Percentiles rank a stretch among this genome's conserved stretches.
Evolutionary conservation across 64 coral and sea anemone species (phyloP).

Genomic region (Catalaphyllia jardinei): DNA sequence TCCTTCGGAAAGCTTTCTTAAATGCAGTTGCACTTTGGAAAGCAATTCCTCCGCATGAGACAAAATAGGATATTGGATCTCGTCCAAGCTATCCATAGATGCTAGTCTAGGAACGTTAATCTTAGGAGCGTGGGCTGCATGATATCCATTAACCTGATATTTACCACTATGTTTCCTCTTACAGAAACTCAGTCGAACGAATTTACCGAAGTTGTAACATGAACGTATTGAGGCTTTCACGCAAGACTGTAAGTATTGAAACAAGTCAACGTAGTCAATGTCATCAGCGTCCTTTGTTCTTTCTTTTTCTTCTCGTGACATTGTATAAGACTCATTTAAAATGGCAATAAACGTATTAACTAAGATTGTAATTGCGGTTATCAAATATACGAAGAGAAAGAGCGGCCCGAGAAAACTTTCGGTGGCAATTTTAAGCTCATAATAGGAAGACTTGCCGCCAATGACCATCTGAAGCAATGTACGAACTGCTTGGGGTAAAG

Average conservation of each 20-base stretch:
- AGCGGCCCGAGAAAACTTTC: slow-evolving; percentile 38
- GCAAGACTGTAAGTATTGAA: neutral
- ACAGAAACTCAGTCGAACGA: neutral
- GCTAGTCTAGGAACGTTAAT: neutral
- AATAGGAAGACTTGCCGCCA: slow-evolving; percentile 48
- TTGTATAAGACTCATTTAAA: slow-evolving; percentile 51
- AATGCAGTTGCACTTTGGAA: neutral
- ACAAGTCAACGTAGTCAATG: slow-evolving; percentile 29
- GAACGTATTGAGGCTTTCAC: neutral
- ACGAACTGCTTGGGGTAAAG: slow-evolving; percentile 37
- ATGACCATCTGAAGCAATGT: slow-evolving; percentile 54
- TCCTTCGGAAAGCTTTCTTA: neutral
- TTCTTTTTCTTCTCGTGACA: slow-evolving; percentile 28
- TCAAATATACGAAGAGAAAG: slow-evolving; percentile 56
- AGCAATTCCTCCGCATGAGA: slow-evolving; percentile 1
- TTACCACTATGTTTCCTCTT: neutral
- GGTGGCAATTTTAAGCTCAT: slow-evolving; percentile 29
- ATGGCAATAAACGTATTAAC: slow-evolving; percentile 66
- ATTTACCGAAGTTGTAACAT: neutral
- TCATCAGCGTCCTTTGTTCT: slow-evolving; percentile 4
- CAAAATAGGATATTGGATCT: neutral
- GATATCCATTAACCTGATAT: neutral
- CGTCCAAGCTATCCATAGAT: slow-evolving; percentile 9
- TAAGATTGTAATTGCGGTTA: slow-evolving; percentile 18
- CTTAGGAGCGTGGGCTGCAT: neutral